These are phyloP conservation scores for Eriocheir sinensis DNA, from an alignment of 1,140 invertebrate genomes.

Conservation along the genomic window DNA sequence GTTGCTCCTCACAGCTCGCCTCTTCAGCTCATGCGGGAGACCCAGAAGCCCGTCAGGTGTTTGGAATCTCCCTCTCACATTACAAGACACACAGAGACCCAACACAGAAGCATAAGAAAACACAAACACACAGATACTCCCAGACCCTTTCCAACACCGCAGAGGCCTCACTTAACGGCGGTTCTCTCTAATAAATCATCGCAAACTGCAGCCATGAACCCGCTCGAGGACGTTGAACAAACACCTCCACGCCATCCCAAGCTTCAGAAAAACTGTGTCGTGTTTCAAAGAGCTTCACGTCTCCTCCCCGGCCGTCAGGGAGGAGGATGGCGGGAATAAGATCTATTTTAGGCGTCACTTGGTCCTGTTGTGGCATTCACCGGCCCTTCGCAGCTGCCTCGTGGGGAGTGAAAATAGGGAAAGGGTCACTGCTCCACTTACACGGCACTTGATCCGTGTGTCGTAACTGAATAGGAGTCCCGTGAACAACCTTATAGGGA, in stretches of 20 bases:
- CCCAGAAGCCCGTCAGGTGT: background rate
- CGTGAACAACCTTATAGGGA: background rate
- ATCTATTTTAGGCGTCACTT: background rate
- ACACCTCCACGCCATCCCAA: background rate
- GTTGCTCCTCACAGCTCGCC: too few relatives aligned
- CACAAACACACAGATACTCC: background rate
- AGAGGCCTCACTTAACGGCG: background rate
- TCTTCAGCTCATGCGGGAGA: too few relatives aligned
- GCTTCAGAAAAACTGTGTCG: background rate
- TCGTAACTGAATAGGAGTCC: background rate
- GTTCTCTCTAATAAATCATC: background rate
- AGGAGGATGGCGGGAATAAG: background rate
- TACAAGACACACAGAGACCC: background rate
- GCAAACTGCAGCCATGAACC: background rate
- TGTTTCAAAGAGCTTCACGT: background rate
- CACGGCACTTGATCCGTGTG: background rate
- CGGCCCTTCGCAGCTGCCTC: background rate
- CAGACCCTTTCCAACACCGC: background rate
- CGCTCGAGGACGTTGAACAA: background rate
- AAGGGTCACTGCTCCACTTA: constrained; percentile 14
- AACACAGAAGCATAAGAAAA: background rate
- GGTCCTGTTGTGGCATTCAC: constrained; percentile 1
- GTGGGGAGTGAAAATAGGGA: background rate
- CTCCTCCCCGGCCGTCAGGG: background rate
- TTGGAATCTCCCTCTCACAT: background rate